Evolutionary conservation across 2,888 invertebrate genomes (phyloP).

Genomic region (Thyatira batis): DNA sequence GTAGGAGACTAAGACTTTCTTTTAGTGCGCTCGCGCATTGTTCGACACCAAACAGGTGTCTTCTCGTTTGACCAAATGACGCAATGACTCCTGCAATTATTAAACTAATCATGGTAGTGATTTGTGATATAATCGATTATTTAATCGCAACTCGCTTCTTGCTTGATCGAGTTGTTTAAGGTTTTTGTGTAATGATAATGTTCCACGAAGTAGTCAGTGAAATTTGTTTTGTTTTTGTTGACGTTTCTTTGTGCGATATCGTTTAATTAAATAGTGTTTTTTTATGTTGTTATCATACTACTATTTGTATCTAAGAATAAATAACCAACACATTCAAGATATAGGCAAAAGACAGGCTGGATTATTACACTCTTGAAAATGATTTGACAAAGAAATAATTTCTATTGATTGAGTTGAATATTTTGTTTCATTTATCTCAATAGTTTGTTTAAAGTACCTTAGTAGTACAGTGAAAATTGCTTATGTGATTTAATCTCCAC

Average conservation of each 20-base stretch:
- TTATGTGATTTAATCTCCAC: constrained; percentile 8
- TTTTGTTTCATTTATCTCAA: neutral
- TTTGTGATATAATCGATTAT: constrained; percentile 26
- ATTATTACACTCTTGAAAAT: too few species aligned
- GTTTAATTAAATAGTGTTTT: neutral
- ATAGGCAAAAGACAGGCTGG: too few species aligned
- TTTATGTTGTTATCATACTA: neutral
- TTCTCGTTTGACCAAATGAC: constrained; percentile 14
- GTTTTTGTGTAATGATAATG: neutral
- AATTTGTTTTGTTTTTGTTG: neutral
- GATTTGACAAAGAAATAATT: too few species aligned
- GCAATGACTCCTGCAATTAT: constrained; percentile 25
- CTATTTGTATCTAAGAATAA: too few species aligned
- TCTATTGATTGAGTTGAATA: too few species aligned
- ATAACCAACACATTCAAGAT: too few species aligned
- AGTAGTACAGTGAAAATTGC: constrained; percentile 5
- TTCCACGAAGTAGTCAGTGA: neutral
- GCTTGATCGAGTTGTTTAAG: constrained; percentile 3
- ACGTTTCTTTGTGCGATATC: neutral
- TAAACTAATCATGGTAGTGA: constrained; percentile 25
- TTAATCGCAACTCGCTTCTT: constrained; percentile 20
- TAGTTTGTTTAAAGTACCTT: neutral
- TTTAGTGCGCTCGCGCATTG: constrained; percentile 37
- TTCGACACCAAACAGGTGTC: constrained; percentile 29
- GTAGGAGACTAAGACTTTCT: constrained; percentile 64